These are phyloP conservation scores for Vollenhovia emeryi DNA, from an alignment of 1,140 invertebrate species.

Conservation along the genomic window DNA sequence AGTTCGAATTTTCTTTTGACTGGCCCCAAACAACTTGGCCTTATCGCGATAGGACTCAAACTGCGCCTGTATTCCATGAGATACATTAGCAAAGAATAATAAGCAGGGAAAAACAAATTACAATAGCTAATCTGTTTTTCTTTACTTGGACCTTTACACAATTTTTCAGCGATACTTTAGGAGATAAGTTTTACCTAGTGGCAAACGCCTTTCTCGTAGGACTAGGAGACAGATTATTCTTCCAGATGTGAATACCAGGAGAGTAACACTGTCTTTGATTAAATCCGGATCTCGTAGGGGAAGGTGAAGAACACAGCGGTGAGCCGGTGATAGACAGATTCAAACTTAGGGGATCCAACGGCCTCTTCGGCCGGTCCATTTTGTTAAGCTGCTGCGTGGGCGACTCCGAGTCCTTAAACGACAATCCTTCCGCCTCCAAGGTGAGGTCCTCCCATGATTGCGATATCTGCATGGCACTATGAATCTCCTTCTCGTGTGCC, in stretches of 20 bases:
- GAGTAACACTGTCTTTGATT: slow-evolving; percentile 88
- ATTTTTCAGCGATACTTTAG: neutral
- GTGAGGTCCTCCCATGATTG: slow-evolving; percentile 96
- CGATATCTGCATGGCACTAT: slow-evolving; percentile 95
- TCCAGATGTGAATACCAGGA: slow-evolving; percentile 87
- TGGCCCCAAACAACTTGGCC: slow-evolving; percentile 86
- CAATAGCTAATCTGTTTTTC: neutral
- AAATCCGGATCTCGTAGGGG: slow-evolving; percentile 87
- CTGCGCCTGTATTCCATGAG: slow-evolving; percentile 86
- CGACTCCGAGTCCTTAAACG: slow-evolving; percentile 83
- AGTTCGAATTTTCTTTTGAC: slow-evolving; percentile 93
- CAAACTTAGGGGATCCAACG: slow-evolving; percentile 82
- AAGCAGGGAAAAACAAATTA: neutral
- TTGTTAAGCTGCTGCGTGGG: slow-evolving; percentile 80
- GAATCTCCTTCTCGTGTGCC: slow-evolving; percentile 95
- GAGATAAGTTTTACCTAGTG: slow-evolving; percentile 85
- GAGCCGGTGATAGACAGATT: slow-evolving; percentile 81
- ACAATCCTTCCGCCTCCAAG: slow-evolving; percentile 88
- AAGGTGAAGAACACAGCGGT: slow-evolving; percentile 88
- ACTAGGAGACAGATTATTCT: slow-evolving; percentile 91
- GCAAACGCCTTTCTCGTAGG: slow-evolving; percentile 92
- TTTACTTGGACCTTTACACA: neutral
- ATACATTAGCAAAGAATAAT: slow-evolving; percentile 12
- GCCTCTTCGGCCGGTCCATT: slow-evolving; percentile 80
- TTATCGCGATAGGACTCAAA: slow-evolving; percentile 93